Conservation (phyloP, 2,113 vertebrate species). For the Aphyosemion australe region DNA sequence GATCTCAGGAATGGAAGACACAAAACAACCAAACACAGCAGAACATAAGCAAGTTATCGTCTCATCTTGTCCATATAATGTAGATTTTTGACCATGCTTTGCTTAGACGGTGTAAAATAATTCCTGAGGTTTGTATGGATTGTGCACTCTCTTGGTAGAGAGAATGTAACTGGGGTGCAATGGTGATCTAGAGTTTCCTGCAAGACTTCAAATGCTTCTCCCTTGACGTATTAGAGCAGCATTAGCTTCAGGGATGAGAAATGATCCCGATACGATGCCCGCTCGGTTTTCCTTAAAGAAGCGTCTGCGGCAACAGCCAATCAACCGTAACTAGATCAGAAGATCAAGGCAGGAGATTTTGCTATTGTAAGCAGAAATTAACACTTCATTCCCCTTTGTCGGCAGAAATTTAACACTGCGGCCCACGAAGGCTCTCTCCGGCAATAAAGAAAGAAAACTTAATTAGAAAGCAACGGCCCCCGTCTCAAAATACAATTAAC, state of each 20-base stretch:
- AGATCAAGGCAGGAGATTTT: slow-evolving; percentile 70
- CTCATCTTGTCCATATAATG: slow-evolving; percentile 60
- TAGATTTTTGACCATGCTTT: slow-evolving; percentile 73
- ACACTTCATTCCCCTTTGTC: slow-evolving; percentile 84
- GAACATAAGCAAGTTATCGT: slow-evolving; percentile 66
- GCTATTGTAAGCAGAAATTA: slow-evolving; percentile 86
- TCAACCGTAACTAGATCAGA: slow-evolving; percentile 81
- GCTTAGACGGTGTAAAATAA: slow-evolving; percentile 86
- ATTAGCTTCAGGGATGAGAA: slow-evolving; percentile 77
- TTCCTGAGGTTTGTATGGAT: slow-evolving; percentile 71
- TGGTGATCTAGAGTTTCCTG: slow-evolving; percentile 78
- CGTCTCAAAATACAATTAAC: slow-evolving; percentile 69
- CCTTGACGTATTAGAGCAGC: slow-evolving; percentile 70
- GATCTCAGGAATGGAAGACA: slow-evolving; percentile 22
- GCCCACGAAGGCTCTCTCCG: slow-evolving; percentile 66
- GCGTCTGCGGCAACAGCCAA: slow-evolving; percentile 74
- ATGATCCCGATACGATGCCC: slow-evolving; percentile 62
- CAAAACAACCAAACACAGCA: slow-evolving; percentile 73
- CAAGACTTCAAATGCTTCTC: slow-evolving; percentile 66
- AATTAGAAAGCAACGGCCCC: slow-evolving; percentile 68
- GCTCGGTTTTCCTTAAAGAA: slow-evolving; percentile 78
- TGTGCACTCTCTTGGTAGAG: slow-evolving; percentile 62
- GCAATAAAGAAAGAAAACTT: slow-evolving; percentile 70
- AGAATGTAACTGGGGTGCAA: slow-evolving; percentile 70
- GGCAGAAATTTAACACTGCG: slow-evolving; percentile 82